Evolutionary conservation across 2,797 vertebrate species (phyloP), one percentile per base, ranked within the genome.

Genomic region (Sebastes itinus): DNA sequence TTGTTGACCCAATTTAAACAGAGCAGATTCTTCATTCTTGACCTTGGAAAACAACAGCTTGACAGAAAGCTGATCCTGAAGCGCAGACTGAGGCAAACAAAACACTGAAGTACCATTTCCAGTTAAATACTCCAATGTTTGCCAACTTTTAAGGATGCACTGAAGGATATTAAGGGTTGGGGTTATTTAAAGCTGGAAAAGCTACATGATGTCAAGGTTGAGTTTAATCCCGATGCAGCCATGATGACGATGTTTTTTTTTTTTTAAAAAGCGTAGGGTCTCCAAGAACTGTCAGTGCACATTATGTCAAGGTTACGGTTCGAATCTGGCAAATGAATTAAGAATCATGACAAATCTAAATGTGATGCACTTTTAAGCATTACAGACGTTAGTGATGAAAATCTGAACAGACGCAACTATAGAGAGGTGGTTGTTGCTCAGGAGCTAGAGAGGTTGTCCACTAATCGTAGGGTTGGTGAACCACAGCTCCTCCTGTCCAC

Each of bases 361-460:
- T 56, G 54, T 25, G 22, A 56, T 56, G 54, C 22, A 55, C 1
- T 10, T 12, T 22, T 56, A 22, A 23, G 0, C 22, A 55, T 23
- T 38, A 38, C 35, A 38, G 13, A 38, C 13, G 11, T 55, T 22
- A 13, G 46, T 42, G 14, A 42, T 42, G 38, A 42, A 49, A 49
- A 49, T 49, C 46, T 49, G 46, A 20, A 49, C 18, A 49, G 46
- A 20, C 1, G 1, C 14, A 42, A 49, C 18, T 49, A 20, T 20
- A 49, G 46, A 49, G 46, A 49, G 14, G 38, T 16, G 38, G 38
- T 7, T 42, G 38, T 16, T 16, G 14, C 18, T 49, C 46, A 20
- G 46, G 46, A 2, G 46, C 0, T 0, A 20, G 18, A 49, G 18
- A 18, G 18, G 46, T 42, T 0, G 13, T 42, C 38, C 13, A 42